Evolutionary conservation across 2,113 vertebrate species (phyloP).

Genomic region (Galeopterus variegatus): DNA sequence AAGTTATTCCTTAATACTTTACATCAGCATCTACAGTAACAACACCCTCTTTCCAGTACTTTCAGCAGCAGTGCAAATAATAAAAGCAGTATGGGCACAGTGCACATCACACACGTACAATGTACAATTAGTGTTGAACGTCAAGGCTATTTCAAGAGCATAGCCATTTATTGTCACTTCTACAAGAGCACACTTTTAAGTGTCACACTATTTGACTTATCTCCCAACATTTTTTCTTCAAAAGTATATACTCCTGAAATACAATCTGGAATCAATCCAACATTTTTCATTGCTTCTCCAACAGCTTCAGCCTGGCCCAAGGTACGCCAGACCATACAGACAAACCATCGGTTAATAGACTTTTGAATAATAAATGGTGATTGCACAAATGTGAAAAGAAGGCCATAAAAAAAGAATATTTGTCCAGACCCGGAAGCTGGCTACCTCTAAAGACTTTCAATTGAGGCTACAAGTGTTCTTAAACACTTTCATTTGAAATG

Average conservation of each 20-base stretch:
- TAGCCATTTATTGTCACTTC: background rate
- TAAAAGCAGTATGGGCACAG: background rate
- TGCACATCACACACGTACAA: background rate
- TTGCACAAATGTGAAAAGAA: background rate
- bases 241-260: constrained; percentile 41
- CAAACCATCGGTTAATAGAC: constrained; percentile 17
- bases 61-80: background rate
- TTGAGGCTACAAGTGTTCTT: background rate
- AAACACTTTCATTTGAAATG: constrained; percentile 38
- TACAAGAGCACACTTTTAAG: constrained; percentile 11
- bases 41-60: background rate
- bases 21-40: background rate
- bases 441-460: background rate
- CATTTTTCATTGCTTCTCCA: constrained; percentile 42
- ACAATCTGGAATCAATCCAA: background rate
- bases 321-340: background rate
- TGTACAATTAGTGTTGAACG: background rate
- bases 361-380: constrained; percentile 15
- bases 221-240: background rate
- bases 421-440: background rate
- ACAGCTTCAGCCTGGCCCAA: background rate
- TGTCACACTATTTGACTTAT: background rate
- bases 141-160: constrained; percentile 32
- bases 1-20: background rate
- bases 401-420: constrained; percentile 4